Base-by-base conservation (phyloP, 2,113 vertebrate genomes). In the Sylvilagus bachmani region DNA sequence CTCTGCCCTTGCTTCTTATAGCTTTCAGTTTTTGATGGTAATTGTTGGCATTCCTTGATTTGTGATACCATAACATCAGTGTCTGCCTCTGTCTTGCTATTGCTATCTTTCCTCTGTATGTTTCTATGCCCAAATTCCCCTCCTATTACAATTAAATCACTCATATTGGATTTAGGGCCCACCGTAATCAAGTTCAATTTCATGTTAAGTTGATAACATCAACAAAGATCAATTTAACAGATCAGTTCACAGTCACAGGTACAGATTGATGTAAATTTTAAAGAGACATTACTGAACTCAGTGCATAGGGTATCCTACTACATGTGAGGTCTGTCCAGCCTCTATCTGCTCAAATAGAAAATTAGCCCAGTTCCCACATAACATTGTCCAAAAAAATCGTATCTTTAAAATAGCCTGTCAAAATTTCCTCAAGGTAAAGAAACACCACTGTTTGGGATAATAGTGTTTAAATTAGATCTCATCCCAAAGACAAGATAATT, bases 1-100 rank as follows among this genome's bases (percentile, higher is more conserved):
- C 16, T 10, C 3, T 0, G 6, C 5, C 2, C 13, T 17, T 31
- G 12, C 12, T 13, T 75, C 25, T 13, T 75, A 21, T 10, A 11
- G 33, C 19, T 64, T 31, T 49, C 0, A 1, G 29, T 31, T n/a
- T 2, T 19, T 27, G 10, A 31, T 70, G 27, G 10, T 1, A 19
- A 21, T 36, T 24, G 1, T 21, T 17, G 33, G 6, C 1, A 6
- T 21, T 73, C n/a, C 51, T 16, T 58, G 16, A 36, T 44, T 44
- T 53, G 6, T 29, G 3, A 33, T 21, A 33, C 12, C 1, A 3
- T 5, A 2, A 14, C 1, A 24, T 3, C 25, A 17, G 6, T 53
- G 33, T 64, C 44, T 66, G 9, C 66, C 80, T 71, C 25, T 1
- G 5, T 49, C 51, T 38, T 73, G 22, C 29, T 4, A 0, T 17